These are phyloP conservation scores for Heterodera filipjevi DNA, from an alignment of 2,888 invertebrate genomes.

Conservation along the genomic window DNA sequence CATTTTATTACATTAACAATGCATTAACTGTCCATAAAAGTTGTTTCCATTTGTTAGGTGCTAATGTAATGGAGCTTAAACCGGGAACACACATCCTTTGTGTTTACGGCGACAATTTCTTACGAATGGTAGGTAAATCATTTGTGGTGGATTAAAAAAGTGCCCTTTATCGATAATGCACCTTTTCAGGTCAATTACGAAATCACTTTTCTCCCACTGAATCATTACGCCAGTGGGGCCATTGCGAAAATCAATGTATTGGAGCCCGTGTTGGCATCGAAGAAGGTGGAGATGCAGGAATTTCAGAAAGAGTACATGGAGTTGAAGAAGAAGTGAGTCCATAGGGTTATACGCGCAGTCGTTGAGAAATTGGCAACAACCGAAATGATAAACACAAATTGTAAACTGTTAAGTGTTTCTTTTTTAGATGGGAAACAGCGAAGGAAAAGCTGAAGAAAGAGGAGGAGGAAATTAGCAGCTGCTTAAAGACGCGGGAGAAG, in stretches of 20 bases:
- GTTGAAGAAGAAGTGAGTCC: slow-evolving; percentile 53
- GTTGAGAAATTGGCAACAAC: not conserved
- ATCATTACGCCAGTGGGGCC: slow-evolving; percentile 36
- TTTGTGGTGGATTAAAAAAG: no score
- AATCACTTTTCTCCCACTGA: slow-evolving; percentile 57
- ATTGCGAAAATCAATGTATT: slow-evolving; percentile 46
- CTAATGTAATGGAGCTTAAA: slow-evolving; percentile 51
- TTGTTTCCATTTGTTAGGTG: slow-evolving; percentile 34
- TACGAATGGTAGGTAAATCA: slow-evolving; percentile 56
- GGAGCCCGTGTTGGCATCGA: slow-evolving; percentile 48
- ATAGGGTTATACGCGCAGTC: not conserved
- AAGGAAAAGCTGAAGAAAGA: slow-evolving; percentile 54
- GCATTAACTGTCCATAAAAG: no score
- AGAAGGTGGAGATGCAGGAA: slow-evolving; percentile 60
- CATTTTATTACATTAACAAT: not conserved
- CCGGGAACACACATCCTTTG: slow-evolving; percentile 54
- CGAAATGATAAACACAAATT: no score
- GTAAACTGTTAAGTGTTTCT: no score
- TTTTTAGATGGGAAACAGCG: slow-evolving; percentile 55
- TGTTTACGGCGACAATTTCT: slow-evolving; percentile 66
- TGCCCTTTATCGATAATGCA: no score
- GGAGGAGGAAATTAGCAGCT: slow-evolving; percentile 53
- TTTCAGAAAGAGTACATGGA: slow-evolving; percentile 63
- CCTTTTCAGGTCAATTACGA: slow-evolving; percentile 51
- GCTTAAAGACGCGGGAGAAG: slow-evolving; percentile 53